Conservation (phyloP, 2,113 vertebrate species). For the Xyrauchen texanus region DNA sequence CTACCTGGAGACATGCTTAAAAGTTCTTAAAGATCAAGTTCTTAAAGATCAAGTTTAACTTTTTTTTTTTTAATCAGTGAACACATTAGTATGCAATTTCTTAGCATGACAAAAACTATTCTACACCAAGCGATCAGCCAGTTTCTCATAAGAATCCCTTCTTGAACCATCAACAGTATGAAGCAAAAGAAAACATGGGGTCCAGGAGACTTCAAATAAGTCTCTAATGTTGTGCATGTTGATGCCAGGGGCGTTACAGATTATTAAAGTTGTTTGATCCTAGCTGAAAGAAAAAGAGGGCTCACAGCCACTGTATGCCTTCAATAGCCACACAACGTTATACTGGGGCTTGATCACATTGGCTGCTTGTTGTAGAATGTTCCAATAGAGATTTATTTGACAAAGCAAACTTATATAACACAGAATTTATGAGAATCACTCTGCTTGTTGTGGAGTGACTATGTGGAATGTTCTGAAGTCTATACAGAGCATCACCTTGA, state of each 20-base stretch:
- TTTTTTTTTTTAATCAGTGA: too few relatives aligned
- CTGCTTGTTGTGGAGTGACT: background rate
- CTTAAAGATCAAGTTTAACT: too few relatives aligned
- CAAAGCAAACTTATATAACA: constrained; percentile 5
- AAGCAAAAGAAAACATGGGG: background rate
- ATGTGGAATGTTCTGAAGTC: constrained; percentile 3
- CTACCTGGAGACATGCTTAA: too few relatives aligned
- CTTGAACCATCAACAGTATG: background rate
- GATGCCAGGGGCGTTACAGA: constrained; percentile 29
- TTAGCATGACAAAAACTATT: too few relatives aligned
- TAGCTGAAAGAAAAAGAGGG: background rate
- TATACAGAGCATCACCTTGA: constrained; percentile 6
- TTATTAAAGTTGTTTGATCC: background rate
- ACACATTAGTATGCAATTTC: too few relatives aligned
- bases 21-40: too few relatives aligned
- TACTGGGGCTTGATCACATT: background rate
- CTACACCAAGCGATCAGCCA: background rate
- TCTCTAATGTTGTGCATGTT: background rate
- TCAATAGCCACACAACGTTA: background rate
- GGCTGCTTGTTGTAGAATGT: background rate
- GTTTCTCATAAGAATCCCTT: too few relatives aligned
- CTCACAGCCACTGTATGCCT: background rate
- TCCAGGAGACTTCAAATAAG: constrained; percentile 4
- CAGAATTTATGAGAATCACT: background rate
- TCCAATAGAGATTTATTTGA: background rate